A percentile compares a stretch with the other conserved stretches of the same genome.
Conservation (phyloP, 2,888 invertebrate species). For the Hydropsyche betteni region DNA sequence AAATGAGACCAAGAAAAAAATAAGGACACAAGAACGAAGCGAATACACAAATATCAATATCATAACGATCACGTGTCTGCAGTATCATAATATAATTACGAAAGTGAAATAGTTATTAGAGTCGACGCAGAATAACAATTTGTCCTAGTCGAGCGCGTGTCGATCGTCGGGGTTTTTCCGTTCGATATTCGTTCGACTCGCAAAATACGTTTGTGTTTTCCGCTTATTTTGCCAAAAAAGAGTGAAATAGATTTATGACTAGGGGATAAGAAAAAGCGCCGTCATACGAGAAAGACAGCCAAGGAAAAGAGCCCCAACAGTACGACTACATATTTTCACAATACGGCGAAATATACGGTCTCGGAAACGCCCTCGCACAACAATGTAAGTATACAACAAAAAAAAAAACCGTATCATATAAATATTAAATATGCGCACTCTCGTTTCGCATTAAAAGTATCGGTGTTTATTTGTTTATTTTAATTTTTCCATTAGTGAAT, state of each 20-base stretch:
- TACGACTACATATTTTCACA: conserved; percentile 22
- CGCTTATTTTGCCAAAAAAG: conserved; percentile 45
- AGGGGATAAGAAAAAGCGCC: conserved; percentile 37
- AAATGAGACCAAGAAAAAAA: conserved; percentile 8
- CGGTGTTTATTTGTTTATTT: conserved; percentile 21
- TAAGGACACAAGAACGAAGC: not conserved
- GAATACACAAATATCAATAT: not conserved
- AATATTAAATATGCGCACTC: conserved; percentile 9
- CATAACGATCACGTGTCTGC: not conserved
- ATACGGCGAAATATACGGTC: conserved; percentile 11
- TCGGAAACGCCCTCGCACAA: not conserved
- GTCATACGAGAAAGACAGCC: conserved; percentile 36
- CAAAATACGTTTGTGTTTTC: conserved; percentile 41
- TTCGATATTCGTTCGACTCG: conserved; percentile 40
- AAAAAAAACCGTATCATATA: not conserved
- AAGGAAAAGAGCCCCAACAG: conserved; percentile 1
- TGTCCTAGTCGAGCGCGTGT: not conserved
- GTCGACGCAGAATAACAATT: too few relatives aligned
- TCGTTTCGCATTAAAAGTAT: conserved; percentile 18
- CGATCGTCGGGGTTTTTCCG: conserved; percentile 29
- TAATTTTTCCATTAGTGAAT: conserved; percentile 29
- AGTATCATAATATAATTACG: not conserved
- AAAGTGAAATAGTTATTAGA: too few relatives aligned
- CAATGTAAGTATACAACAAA: not conserved
- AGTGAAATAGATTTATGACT: conserved; percentile 43